Base-by-base conservation (phyloP, 1,140 invertebrate genomes). In the Popillia japonica region DNA sequence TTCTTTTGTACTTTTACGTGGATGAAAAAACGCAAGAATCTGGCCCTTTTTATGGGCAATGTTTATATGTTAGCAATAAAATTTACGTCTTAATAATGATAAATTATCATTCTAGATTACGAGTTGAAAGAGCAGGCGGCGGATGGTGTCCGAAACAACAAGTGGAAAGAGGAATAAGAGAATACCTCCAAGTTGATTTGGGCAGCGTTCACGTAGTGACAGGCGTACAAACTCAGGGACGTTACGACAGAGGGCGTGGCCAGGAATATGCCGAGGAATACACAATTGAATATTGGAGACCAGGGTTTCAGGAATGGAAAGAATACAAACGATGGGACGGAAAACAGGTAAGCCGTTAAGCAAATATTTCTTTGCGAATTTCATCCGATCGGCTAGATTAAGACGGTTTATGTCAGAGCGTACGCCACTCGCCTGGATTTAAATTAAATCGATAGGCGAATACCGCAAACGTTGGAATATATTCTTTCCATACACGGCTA, bases 141-240 rank as follows among this genome's bases (percentile, higher is more conserved):
- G 95, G 93, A 0, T 96, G 95, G 95, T 96, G 95, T 88, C 95
- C 95, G 0, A 90, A 91, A 82, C 88, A 88, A 74, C 91, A 92
- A 82, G 92, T 96, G 78, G 91, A 91, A 81, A 87, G 88, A 73
- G 90, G 90, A 22, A 88, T 90, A 17, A 88, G 91, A 20, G 94
- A 96, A 85, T 96, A 92, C 86, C 85, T 96, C n/a, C 90, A 96
- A 87, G 91, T 96, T 68, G 92, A 95, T 83, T 88, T 96, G n/a
- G 86, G 87, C 0, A 86, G 86, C 20, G 87, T 92, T 41, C 90
- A 91, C 82, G 88, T 94, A 72, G 89, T 96, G 79, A 94, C 92
- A 7, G 90, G 89, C 40, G 91, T 96, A 64, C 92, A 94, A 83
- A 93, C 93, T 9, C 95, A 96, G 85, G 95, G 95, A 20, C 90